A percentile compares a stretch with the other conserved stretches of the same genome.
phyloP scores from a whole-genome alignment of 35 echinoderm and acorn worm genomes.

The Heliocidaris erythrogramma region DNA sequence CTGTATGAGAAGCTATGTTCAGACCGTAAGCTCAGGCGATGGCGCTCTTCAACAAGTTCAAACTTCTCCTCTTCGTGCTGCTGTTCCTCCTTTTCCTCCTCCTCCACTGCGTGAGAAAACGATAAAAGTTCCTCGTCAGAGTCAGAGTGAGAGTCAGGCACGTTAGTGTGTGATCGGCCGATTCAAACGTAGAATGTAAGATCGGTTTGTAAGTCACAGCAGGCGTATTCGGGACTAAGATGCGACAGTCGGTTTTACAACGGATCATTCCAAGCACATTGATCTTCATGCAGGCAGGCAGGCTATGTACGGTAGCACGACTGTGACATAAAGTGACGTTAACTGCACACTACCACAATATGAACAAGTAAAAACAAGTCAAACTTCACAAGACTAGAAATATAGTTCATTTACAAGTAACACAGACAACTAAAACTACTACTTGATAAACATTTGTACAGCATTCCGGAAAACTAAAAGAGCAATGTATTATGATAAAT shows the following conservation, averaged over 20 bases:
- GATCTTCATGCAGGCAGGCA: not conserved
- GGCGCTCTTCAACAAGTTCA: slow-evolving; percentile 13
- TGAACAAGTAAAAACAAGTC: not conserved
- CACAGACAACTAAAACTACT: too few species aligned
- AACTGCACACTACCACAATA: not conserved
- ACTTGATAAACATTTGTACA: too few species aligned
- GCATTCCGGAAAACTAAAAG: too few species aligned
- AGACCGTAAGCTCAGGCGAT: not conserved
- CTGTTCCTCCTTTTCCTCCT: not conserved
- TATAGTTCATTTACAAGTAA: too few species aligned
- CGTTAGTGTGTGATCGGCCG: not conserved
- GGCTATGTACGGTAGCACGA: not conserved
- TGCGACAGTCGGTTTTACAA: not conserved
- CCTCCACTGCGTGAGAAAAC: not conserved
- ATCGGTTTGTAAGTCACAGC: not conserved
- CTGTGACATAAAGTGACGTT: not conserved
- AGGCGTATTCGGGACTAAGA: not conserved
- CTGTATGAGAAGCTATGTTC: slow-evolving; percentile 19
- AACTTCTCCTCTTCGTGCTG: not conserved
- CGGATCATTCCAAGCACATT: slow-evolving; percentile 1
- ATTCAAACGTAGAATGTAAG: not conserved
- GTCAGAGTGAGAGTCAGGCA: not conserved
- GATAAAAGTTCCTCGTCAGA: slow-evolving; percentile 11
- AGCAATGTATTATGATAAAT: too few species aligned
- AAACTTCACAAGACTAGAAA: not conserved